These are phyloP conservation scores for Drosophila hamatofila DNA, from an alignment of 2,888 invertebrate species.

Conservation along the genomic window DNA sequence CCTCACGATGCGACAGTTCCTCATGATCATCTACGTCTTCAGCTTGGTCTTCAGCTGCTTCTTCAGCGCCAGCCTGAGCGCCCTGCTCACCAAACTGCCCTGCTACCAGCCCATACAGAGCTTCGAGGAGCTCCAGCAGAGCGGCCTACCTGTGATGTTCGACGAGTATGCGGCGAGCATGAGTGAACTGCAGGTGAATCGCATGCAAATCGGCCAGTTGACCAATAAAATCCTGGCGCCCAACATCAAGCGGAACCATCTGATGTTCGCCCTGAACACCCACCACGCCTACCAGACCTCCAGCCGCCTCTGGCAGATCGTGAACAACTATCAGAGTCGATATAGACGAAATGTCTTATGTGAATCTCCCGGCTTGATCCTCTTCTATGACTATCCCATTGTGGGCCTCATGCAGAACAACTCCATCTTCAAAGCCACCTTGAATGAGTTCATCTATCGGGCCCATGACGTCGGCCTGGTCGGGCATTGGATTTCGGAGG, in stretches of 20 bases:
- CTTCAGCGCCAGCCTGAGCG: constrained; percentile 51
- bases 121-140: constrained; percentile 27
- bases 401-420: neutral
- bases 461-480: constrained; percentile 5
- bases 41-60: constrained; percentile 40
- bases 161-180: neutral
- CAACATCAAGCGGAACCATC: neutral
- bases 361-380: neutral
- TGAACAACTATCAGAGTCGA: neutral
- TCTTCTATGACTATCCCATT: constrained; percentile 5
- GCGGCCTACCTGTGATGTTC: constrained; percentile 14
- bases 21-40: constrained; percentile 39
- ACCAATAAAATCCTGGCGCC: neutral
- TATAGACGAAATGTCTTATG: neutral
- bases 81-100: constrained; percentile 39
- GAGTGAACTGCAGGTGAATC: neutral
- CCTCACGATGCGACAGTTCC: constrained; percentile 34
- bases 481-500: neutral
- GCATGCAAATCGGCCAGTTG: neutral
- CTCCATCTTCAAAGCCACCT: neutral
- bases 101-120: neutral
- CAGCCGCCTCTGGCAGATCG: neutral
- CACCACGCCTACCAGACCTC: constrained; percentile 4
- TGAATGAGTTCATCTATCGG: constrained; percentile 3
- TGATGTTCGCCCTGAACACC: constrained; percentile 7